Evolutionary conservation across 2,888 invertebrate species (phyloP).

Genomic region (Exocentrus adspersus): DNA sequence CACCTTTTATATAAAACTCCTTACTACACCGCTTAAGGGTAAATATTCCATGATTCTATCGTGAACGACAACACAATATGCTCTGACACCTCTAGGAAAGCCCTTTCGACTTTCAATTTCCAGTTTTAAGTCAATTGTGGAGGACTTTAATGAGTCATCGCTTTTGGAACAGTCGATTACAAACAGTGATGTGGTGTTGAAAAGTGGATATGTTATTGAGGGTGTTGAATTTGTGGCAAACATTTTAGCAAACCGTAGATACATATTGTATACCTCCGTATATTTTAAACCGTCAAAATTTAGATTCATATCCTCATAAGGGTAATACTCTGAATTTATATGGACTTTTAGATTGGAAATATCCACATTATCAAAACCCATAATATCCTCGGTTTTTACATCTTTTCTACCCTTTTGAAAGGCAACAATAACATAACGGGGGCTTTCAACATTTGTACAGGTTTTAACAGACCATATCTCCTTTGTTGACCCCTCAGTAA

Average conservation of each 20-base stretch:
- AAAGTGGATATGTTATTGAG: neutral
- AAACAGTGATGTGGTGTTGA: neutral
- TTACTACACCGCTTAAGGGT: neutral
- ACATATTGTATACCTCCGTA: neutral
- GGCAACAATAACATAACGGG: conserved; percentile 31
- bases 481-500: conserved; percentile 20
- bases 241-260: neutral
- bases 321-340: conserved; percentile 5
- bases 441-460: conserved; percentile 25
- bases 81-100: conserved; percentile 7
- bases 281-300: neutral
- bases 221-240: neutral
- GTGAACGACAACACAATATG: conserved; percentile 25
- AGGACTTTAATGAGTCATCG: neutral
- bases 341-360: conserved; percentile 1
- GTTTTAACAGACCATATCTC: conserved; percentile 37
- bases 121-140: neutral
- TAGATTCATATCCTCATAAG: neutral
- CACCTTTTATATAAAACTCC: neutral
- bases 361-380: conserved; percentile 24
- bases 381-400: conserved; percentile 16
- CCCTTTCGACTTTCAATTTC: neutral
- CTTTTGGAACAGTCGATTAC: neutral
- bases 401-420: conserved; percentile 30
- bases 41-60: conserved; percentile 20